These are phyloP conservation scores for Salminus brasiliensis DNA, from an alignment of 2,113 vertebrate species.

Conservation along the genomic window DNA sequence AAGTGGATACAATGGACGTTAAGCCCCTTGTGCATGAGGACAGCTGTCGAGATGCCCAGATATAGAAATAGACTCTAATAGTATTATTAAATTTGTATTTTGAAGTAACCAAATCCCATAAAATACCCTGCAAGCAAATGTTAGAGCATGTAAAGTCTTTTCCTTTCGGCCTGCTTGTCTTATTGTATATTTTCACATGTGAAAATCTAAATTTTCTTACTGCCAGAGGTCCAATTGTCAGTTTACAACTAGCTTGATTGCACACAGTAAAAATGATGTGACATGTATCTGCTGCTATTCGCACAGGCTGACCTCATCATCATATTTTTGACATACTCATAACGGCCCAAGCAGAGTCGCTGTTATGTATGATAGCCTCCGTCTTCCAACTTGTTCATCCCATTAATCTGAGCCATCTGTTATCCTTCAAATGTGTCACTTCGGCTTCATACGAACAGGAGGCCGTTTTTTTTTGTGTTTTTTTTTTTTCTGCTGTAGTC, in stretches of 20 bases:
- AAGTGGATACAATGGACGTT: no score
- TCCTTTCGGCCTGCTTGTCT: no score
- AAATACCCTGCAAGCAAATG: no score
- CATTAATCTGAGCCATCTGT: constrained; percentile 50
- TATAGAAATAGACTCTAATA: no score
- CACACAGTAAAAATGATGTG: neutral
- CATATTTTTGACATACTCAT: neutral
- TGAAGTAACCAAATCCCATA: no score
- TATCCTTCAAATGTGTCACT: constrained; percentile 35
- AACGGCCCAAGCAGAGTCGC: neutral
- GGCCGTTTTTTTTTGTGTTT: constrained; percentile 4
- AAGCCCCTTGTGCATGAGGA: no score
- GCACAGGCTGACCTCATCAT: neutral
- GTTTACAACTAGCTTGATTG: neutral
- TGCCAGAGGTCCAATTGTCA: neutral
- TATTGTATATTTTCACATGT: neutral
- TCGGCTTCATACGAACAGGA: constrained; percentile 24
- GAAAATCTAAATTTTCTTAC: neutral
- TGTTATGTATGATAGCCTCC: neutral
- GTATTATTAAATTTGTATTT: no score
- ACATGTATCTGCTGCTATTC: neutral
- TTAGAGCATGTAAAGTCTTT: no score
- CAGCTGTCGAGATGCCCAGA: no score
- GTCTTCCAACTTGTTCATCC: constrained; percentile 25
- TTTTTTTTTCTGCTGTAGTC: constrained; percentile 44